A percentile compares a stretch with the other conserved stretches of the same genome.
phyloP scores from a whole-genome alignment of 2,888 invertebrate genomes.

The Epistrophe grossulariae region DNA sequence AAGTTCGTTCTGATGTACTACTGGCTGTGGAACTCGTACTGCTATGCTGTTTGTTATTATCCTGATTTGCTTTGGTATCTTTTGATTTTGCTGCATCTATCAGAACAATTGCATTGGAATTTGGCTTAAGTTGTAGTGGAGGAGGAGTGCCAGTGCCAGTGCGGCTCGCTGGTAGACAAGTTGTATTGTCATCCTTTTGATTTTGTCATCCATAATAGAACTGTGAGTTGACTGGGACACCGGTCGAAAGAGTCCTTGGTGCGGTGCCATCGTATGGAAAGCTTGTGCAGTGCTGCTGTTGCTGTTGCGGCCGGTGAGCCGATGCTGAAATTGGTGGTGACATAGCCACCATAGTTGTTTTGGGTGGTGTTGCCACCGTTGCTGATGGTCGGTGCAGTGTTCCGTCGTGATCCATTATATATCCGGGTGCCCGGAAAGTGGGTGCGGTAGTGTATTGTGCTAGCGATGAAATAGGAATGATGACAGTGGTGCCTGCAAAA shows the following conservation, averaged over 20 bases:
- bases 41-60: slow-evolving; percentile 57
- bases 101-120: slow-evolving; percentile 63
- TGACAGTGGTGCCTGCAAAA: slow-evolving; percentile 79
- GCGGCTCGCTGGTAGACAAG: slow-evolving; percentile 22
- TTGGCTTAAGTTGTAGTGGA: slow-evolving; percentile 52
- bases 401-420: slow-evolving; percentile 81
- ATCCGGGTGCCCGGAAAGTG: slow-evolving; percentile 81
- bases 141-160: background rate
- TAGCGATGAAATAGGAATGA: slow-evolving; percentile 82
- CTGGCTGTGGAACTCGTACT: slow-evolving; percentile 54
- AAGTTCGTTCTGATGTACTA: slow-evolving; percentile 76
- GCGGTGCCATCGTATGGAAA: slow-evolving; percentile 83
- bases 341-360: slow-evolving; percentile 61
- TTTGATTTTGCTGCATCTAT: slow-evolving; percentile 61
- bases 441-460: slow-evolving; percentile 83
- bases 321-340: slow-evolving; percentile 71
- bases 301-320: slow-evolving; percentile 77
- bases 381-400: slow-evolving; percentile 80
- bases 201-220: slow-evolving; percentile 83
- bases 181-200: slow-evolving; percentile 60
- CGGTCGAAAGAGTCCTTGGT: slow-evolving; percentile 83
- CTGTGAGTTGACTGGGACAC: slow-evolving; percentile 82
- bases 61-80: slow-evolving; percentile 59
- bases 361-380: slow-evolving; percentile 80
- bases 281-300: slow-evolving; percentile 77